Evolutionary conservation across 2,888 invertebrate species (phyloP).

Genomic region (Willowsia nigromaculata): DNA sequence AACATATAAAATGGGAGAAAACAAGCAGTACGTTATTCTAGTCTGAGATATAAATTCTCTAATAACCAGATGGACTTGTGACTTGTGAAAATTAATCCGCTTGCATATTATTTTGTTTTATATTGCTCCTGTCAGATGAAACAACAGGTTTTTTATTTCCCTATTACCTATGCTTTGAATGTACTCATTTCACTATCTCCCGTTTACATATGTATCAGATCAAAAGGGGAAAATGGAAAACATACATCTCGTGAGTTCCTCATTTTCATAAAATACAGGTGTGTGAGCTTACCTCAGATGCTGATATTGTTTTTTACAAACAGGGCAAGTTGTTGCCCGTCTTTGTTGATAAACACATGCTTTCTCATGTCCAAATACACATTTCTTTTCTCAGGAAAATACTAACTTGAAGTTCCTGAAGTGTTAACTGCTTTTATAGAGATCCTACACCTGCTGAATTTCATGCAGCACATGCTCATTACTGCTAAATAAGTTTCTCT

Average conservation of each 20-base stretch:
- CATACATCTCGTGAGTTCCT: slow-evolving; percentile 21
- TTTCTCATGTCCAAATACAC: not conserved
- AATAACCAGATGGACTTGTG: slow-evolving; percentile 65
- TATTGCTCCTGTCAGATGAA: slow-evolving; percentile 64
- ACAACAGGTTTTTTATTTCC: slow-evolving; percentile 67
- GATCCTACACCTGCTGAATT: slow-evolving; percentile 44
- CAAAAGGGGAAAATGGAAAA: slow-evolving; percentile 20
- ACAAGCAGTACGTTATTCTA: slow-evolving; percentile 50
- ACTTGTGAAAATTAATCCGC: slow-evolving; percentile 66
- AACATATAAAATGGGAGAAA: slow-evolving; percentile 61
- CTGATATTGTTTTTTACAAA: slow-evolving; percentile 35
- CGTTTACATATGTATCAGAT: slow-evolving; percentile 65
- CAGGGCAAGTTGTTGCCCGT: slow-evolving; percentile 1
- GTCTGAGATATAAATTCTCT: slow-evolving; percentile 32
- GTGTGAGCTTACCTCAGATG: slow-evolving; percentile 61
- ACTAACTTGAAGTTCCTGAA: not conserved
- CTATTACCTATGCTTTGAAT: not conserved
- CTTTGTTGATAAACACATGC: not conserved
- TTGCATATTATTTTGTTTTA: slow-evolving; percentile 65
- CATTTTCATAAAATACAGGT: slow-evolving; percentile 67
- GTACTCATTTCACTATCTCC: slow-evolving; percentile 5
- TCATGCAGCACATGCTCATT: slow-evolving; percentile 50
- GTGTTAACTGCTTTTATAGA: slow-evolving; percentile 56
- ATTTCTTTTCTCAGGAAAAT: not conserved
- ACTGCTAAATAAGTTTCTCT: not conserved